Conservation (phyloP, 2,113 vertebrate genomes). For the Terrapene triunguis region DNA sequence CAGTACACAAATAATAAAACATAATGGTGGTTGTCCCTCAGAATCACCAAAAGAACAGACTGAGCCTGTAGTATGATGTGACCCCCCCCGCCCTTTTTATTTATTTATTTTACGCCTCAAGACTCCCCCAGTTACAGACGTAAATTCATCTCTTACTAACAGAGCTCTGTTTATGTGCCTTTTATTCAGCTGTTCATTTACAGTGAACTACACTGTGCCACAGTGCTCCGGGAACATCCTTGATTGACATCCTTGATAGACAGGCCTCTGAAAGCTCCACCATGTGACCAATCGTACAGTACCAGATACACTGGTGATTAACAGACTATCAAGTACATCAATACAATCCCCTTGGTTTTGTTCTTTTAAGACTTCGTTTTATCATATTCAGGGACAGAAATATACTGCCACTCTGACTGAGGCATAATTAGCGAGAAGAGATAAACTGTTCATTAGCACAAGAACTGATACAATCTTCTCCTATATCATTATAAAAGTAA, state of each 20-base stretch:
- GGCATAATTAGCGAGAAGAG: neutral
- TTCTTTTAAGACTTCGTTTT: neutral
- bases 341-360: neutral
- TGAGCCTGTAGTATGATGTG: neutral
- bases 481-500: neutral
- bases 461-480: neutral
- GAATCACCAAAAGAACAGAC: neutral
- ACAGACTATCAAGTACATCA: neutral
- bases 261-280: neutral
- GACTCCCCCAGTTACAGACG: neutral
- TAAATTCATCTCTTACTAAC: neutral
- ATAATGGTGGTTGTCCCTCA: neutral
- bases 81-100: no score
- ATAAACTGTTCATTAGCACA: neutral
- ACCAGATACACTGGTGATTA: neutral
- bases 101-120: neutral
- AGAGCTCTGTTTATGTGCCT: neutral
- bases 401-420: neutral
- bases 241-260: neutral
- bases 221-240: neutral
- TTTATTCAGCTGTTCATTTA: neutral
- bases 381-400: conserved; percentile 4
- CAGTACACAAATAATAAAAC: neutral
- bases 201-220: neutral
- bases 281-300: rapidly evolving